Percentiles rank a stretch among this genome's conserved stretches.
Conservation (phyloP, 2,888 invertebrate genomes). For the Crioceris asparagi region DNA sequence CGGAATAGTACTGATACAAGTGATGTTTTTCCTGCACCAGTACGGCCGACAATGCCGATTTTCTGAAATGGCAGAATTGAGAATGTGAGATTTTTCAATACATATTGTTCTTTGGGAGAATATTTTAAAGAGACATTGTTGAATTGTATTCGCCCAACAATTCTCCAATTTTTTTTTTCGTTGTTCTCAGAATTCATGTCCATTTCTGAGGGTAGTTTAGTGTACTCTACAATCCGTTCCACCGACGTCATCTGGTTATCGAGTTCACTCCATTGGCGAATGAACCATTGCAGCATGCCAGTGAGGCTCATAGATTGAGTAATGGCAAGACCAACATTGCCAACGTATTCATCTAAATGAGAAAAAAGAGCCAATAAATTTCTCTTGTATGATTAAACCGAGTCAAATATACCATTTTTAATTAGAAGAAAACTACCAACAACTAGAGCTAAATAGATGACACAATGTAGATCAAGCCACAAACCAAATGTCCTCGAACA, state of each 20-base stretch:
- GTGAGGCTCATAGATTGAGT: constrained; percentile 34
- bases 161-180: too few species aligned
- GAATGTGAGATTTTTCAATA: constrained; percentile 62
- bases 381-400: background rate
- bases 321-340: constrained; percentile 35
- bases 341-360: constrained; percentile 29
- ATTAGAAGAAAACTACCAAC: constrained; percentile 27
- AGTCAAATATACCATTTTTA: constrained; percentile 20
- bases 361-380: background rate
- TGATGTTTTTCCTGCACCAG: constrained; percentile 70
- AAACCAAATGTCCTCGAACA: constrained; percentile 61
- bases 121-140: constrained; percentile 53
- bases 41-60: constrained; percentile 74
- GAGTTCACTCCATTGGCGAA: constrained; percentile 41
- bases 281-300: constrained; percentile 75
- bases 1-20: constrained; percentile 60
- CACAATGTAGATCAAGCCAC: constrained; percentile 46
- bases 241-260: constrained; percentile 81
- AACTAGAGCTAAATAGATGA: constrained; percentile 24
- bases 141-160: constrained; percentile 60
- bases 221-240: constrained; percentile 54
- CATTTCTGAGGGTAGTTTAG: constrained; percentile 27
- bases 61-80: constrained; percentile 57
- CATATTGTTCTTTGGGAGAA: constrained; percentile 56
- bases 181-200: too few species aligned